These are phyloP conservation scores for Antechinus flavipes DNA, from an alignment of 2,113 vertebrate genomes.

Conservation along the genomic window DNA sequence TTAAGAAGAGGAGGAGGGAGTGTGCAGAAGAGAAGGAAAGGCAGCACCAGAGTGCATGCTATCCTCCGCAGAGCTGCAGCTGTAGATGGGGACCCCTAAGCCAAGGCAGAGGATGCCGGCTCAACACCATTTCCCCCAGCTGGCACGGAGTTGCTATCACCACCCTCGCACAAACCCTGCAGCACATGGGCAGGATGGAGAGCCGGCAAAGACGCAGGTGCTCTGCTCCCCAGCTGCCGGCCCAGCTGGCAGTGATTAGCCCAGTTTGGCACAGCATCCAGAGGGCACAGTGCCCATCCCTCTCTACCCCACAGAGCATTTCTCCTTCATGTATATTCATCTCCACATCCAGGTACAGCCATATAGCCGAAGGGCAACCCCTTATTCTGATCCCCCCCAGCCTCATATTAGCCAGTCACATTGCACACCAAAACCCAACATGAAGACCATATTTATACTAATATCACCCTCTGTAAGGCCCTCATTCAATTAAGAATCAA, in stretches of 20 bases:
- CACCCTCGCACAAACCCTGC: neutral
- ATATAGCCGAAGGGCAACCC: neutral
- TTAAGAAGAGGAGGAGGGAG: neutral
- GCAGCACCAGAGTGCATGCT: neutral
- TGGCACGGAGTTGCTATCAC: neutral
- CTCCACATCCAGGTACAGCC: slow-evolving; percentile 30
- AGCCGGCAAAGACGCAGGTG: neutral
- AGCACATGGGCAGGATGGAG: neutral
- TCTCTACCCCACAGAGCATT: neutral
- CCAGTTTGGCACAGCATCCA: neutral
- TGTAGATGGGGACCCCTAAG: slow-evolving; percentile 3
- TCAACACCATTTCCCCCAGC: neutral
- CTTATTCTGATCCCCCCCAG: neutral
- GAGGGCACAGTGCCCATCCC: neutral
- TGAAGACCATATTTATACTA: neutral
- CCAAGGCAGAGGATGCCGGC: neutral
- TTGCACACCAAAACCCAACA: neutral
- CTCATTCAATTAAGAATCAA: neutral
- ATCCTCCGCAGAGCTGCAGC: neutral
- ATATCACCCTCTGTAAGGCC: neutral
- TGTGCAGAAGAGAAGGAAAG: neutral
- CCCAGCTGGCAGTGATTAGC: slow-evolving; percentile 12
- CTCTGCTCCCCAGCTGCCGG: slow-evolving; percentile 41
- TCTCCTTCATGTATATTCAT: slow-evolving; percentile 7
- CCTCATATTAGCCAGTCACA: neutral